Evolutionary conservation across 2,113 vertebrate species (phyloP), one percentile per base, ranked within the genome.

Genomic region (Syngnathoides biaculeatus): DNA sequence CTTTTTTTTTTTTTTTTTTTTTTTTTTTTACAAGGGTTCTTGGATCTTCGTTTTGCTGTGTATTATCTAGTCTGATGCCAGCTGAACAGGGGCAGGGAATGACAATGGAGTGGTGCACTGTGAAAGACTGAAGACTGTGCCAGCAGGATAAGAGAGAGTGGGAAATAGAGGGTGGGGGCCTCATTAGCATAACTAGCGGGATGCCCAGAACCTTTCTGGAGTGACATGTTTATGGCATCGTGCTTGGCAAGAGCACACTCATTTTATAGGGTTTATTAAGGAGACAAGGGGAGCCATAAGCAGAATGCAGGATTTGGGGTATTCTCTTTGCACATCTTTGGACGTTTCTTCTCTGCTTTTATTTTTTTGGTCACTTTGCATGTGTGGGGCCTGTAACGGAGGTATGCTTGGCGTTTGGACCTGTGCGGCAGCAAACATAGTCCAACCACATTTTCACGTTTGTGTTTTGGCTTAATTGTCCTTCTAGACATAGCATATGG

Each of bases 101-200:
- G 85, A 90, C 87, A 88, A 87, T 85, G 72, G 84, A 86, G 82
- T 83, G 71, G 84, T 86, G 81, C 85, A 69, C 74, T 79, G 84
- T 20, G 53, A 79, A 90, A 90, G 82, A 87, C 78, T 89, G 87
- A 87, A 88, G 82, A 75, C 86, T 81, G 85, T 90, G 85, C 87
- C 87, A 87, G 82, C 82, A 86, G 79, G 85, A 87, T 89, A 85
- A 90, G 82, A 87, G 79, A 85, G 79, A 76, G 78, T 74, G 79
- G 80, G 74, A 84, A 84, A 79, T 78, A 79, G 76, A 84, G 84
- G 85, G 86, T 91, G 91, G 89, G 88, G 95, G 93, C 79, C 90
- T 95, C 92, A 98, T 98, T 96, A 96, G 93, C 95, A 95, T 96
- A 95, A 93, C 90, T 95, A 96, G 95, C 93, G 93, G 93, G 94